phyloP scores from a whole-genome alignment of 2,888 invertebrate genomes.

The Netelia inedita region DNA sequence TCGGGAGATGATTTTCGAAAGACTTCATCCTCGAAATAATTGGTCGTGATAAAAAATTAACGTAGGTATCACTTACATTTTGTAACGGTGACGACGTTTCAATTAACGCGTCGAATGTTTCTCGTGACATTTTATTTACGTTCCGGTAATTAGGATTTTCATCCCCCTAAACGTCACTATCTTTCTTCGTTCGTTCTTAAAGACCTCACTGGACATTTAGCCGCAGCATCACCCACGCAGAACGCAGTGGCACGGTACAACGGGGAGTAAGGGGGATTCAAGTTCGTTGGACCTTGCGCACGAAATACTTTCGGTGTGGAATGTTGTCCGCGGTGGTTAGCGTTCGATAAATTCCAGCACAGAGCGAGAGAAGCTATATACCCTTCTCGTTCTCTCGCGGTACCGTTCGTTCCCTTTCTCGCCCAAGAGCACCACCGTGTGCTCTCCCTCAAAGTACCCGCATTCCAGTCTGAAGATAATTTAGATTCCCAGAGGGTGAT shows the following conservation, averaged over 20 bases:
- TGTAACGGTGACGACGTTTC: background rate
- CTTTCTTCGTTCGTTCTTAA: conserved; percentile 40
- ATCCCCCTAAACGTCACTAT: background rate
- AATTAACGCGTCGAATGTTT: conserved; percentile 3
- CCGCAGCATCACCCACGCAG: conserved; percentile 45
- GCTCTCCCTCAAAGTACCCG: conserved; percentile 75
- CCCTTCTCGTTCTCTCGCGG: conserved; percentile 32
- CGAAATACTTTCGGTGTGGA: conserved; percentile 77
- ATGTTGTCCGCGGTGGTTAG: conserved; percentile 77
- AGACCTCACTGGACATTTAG: conserved; percentile 12
- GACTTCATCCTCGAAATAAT: no score
- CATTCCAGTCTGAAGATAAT: conserved; percentile 80
- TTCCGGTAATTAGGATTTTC: background rate
- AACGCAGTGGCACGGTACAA: conserved; percentile 24
- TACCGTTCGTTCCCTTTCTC: conserved; percentile 24
- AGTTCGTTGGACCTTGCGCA: conserved; percentile 69
- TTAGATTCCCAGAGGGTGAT: conserved; percentile 81
- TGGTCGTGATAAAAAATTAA: no score
- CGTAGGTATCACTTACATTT: no score
- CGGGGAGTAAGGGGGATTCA: conserved; percentile 46
- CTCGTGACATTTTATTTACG: conserved; percentile 9
- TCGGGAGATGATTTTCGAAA: background rate
- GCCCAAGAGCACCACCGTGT: conserved; percentile 71
- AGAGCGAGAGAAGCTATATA: conserved; percentile 4
- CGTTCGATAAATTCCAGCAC: conserved; percentile 80